Base-by-base conservation (phyloP, 2,888 invertebrate genomes). In the Caenorhabditis auriculariae region DNA sequence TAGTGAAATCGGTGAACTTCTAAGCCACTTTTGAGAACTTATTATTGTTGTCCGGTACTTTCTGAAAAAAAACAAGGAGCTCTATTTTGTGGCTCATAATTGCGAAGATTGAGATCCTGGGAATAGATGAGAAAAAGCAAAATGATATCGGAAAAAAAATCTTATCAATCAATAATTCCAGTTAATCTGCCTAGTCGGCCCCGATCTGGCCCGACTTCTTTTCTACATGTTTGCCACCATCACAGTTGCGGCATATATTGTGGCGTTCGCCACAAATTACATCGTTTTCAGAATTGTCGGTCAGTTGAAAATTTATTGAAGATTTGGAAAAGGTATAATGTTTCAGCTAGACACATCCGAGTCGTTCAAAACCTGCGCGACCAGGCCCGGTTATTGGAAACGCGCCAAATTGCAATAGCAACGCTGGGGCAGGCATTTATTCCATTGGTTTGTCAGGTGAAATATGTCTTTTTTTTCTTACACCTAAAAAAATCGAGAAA, bases 371-470 rank as follows among this genome's bases (percentile, higher is more conserved):
- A 67, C 44, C 47, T 76, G 9, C 60, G 65, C 29, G 75, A 76
- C 51, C 60, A 70, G 21, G 66, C 68, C 7, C 37, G 74, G 19
- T 48, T 76, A 27, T 43, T 75, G 12, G 76, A 76, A 52, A 76
- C 75, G 0, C 49, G 72, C n/a, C 76, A 76, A 57, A 68, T 76
- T n/a, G 76, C 76, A 7, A 48, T 76, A 15, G 75, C 75, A 3
- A 76, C 76, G 2, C 52, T 75, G n/a, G 72, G 69, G 4, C 76
- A 76, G 39, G 76, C 76, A 2, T 50, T 76, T 0, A 67, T 76
- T 2, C 76, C 76, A 1, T 52, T 76, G 3, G 59, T 76, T 41
- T 76, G 76, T 56, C 76, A 76, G 68, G 76, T 75, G 35, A 55
- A 28, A 12, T 29, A 9, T 29, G 39, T 7, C 9, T 4, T 32